These are phyloP conservation scores for Neostethus bicornis DNA, from an alignment of 2,797 vertebrate species.

Conservation along the genomic window DNA sequence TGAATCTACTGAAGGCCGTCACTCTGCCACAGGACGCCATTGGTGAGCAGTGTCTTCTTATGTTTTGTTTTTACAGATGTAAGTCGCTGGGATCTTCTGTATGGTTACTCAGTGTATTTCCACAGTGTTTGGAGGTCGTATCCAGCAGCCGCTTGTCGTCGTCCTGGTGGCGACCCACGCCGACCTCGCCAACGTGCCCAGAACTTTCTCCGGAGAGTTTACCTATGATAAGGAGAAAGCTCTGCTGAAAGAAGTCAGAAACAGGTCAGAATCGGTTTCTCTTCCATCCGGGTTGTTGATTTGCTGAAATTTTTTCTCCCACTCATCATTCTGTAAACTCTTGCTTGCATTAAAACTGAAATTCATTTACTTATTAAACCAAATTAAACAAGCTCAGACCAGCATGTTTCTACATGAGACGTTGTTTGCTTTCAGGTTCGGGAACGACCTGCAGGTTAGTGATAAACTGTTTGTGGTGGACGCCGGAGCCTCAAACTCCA, in stretches of 20 bases:
- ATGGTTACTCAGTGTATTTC: not conserved
- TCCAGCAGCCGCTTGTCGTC: slow-evolving; percentile 87
- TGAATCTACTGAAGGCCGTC: slow-evolving; percentile 93
- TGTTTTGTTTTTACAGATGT: too few relatives aligned
- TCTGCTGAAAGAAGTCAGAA: slow-evolving; percentile 90
- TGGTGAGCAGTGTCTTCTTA: slow-evolving; percentile 77
- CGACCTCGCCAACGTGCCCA: slow-evolving; percentile 92
- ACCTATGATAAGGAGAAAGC: slow-evolving; percentile 90
- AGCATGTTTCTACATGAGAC: not conserved
- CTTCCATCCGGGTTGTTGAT: too few relatives aligned
- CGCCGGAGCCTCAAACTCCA: slow-evolving; percentile 92
- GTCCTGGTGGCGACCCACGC: slow-evolving; percentile 94
- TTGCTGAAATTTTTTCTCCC: too few relatives aligned
- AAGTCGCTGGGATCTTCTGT: not conserved
- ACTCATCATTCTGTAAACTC: too few relatives aligned
- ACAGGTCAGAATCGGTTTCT: slow-evolving; percentile 85
- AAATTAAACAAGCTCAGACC: too few relatives aligned
- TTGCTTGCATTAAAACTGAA: too few relatives aligned
- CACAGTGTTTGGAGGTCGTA: slow-evolving; percentile 90
- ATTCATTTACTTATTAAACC: too few relatives aligned
- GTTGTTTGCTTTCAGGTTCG: slow-evolving; percentile 82
- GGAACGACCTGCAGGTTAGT: slow-evolving; percentile 91
- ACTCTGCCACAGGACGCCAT: slow-evolving; percentile 89
- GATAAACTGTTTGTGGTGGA: slow-evolving; percentile 95
- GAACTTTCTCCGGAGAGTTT: slow-evolving; percentile 91